A percentile compares a stretch with the other conserved stretches of the same genome.
These are phyloP conservation scores for Margarornis squamiger DNA, from an alignment of 2,797 vertebrate genomes.

Conservation along the genomic window DNA sequence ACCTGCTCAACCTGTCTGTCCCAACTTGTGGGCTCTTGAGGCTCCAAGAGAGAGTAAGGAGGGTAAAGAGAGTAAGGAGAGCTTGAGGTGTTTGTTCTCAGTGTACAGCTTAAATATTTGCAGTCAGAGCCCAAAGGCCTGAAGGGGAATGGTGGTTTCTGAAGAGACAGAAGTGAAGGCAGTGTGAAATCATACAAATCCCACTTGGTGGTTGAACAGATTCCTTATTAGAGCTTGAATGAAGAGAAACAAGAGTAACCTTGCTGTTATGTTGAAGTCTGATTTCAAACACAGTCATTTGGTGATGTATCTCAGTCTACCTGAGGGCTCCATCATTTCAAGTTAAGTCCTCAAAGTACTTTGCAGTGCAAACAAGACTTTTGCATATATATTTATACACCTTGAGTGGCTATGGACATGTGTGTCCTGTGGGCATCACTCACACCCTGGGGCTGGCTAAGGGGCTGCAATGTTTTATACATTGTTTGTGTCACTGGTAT, in stretches of 20 bases:
- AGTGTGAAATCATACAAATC: neutral
- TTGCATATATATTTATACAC: accelerated
- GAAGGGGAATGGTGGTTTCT: neutral
- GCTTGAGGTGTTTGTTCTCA: neutral
- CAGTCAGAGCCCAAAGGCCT: neutral
- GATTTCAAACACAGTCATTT: neutral
- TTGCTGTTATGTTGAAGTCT: neutral
- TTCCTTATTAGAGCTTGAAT: neutral
- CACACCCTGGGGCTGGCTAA: neutral
- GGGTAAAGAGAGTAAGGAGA: neutral
- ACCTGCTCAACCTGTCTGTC: neutral
- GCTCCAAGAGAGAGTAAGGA: neutral
- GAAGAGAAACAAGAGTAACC: neutral
- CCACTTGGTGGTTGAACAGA: neutral
- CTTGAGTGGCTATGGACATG: accelerated
- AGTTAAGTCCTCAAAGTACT: neutral
- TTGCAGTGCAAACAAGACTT: neutral
- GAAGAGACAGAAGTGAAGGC: neutral
- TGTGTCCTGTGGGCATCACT: neutral
- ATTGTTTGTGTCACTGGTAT: neutral
- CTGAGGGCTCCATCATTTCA: neutral
- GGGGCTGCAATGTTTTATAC: neutral
- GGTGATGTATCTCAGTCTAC: accelerated
- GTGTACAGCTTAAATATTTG: neutral
- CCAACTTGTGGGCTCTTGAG: neutral